Evolutionary conservation across 2,113 vertebrate genomes (phyloP).

Genomic region (Hydrolagus affinis): DNA sequence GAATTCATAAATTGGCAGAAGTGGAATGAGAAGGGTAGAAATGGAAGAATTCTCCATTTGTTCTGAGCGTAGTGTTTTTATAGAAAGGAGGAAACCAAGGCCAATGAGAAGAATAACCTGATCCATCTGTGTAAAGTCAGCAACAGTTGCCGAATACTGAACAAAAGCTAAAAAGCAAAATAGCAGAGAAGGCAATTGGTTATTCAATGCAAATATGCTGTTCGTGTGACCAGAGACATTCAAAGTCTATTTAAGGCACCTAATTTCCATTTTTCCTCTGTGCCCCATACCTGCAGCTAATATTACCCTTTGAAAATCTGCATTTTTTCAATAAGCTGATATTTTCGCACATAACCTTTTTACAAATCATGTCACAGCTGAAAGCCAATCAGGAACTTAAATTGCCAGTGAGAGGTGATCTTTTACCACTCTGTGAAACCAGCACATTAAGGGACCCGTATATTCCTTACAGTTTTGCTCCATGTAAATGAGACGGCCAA

Average conservation of each 20-base stretch:
- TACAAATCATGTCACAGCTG: not conserved
- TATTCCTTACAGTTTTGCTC: not conserved
- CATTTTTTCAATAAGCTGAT: not conserved
- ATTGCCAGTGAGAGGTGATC: not conserved
- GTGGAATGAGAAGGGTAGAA: not conserved
- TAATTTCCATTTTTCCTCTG: not conserved
- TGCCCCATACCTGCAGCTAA: not conserved
- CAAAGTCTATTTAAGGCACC: not conserved
- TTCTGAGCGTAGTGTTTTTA: not conserved
- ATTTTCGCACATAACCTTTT: not conserved
- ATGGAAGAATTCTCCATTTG: not conserved
- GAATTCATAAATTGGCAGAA: not conserved
- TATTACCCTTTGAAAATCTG: not conserved
- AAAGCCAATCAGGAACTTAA: not conserved
- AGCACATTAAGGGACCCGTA: not conserved
- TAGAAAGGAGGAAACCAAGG: not conserved
- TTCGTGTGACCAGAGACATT: not conserved
- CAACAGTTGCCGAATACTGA: not conserved
- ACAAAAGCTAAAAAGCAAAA: not conserved
- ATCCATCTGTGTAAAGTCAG: not conserved
- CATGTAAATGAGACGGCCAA: not conserved
- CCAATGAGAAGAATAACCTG: not conserved
- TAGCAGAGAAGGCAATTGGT: not conserved
- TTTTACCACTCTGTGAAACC: not conserved
- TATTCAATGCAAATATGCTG: not conserved